A percentile compares a stretch with the other conserved stretches of the same genome.
phyloP scores from a whole-genome alignment of 2,797 vertebrate genomes.

The Varecia variegata region DNA sequence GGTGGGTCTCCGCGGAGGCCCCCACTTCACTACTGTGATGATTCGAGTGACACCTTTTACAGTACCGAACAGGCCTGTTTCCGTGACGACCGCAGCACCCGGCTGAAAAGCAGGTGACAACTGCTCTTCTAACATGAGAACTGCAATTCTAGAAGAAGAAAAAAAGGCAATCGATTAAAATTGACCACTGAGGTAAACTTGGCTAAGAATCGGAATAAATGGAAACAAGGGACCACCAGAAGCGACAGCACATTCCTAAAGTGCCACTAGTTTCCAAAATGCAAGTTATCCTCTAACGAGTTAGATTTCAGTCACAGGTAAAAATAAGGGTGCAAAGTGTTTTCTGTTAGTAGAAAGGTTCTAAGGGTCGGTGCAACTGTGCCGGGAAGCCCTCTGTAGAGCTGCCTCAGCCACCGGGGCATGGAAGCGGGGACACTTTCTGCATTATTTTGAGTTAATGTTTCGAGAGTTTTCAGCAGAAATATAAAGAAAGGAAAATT shows the following conservation, averaged over 20 bases:
- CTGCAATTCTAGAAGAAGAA: conserved; percentile 93
- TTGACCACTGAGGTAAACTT: background rate
- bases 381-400: background rate
- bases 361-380: background rate
- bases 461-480: conserved; percentile 29
- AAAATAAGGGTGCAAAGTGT: background rate
- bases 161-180: background rate
- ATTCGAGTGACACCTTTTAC: conserved; percentile 98
- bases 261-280: background rate
- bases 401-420: background rate
- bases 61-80: conserved; percentile 98
- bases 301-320: background rate
- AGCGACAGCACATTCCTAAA: background rate
- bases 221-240: background rate
- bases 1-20: conserved; percentile 92
- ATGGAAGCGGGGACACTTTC: background rate
- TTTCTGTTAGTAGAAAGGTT: background rate
- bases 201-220: background rate
- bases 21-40: conserved; percentile 98
- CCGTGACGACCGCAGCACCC: conserved; percentile 98
- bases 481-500: background rate
- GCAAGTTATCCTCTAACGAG: background rate
- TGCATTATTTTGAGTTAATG: background rate
- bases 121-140: conserved; percentile 97
- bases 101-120: conserved; percentile 99